Conservation (phyloP, 2,113 vertebrate species). For the Cheilinus undulatus region DNA sequence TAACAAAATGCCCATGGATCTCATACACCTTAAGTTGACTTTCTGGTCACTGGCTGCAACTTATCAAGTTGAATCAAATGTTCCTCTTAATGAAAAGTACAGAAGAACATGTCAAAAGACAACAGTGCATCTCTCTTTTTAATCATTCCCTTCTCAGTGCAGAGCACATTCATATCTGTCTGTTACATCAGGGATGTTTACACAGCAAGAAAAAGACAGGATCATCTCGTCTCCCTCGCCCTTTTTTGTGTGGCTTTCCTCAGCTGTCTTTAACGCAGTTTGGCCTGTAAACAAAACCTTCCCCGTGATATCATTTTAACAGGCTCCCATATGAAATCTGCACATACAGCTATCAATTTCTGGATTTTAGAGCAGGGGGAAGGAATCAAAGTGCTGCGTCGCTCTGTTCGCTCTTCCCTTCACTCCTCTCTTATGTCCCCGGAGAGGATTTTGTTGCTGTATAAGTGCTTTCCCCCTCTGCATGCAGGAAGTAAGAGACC, state of each 20-base stretch:
- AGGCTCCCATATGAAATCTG: conserved; percentile 28
- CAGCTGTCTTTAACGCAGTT: conserved; percentile 6
- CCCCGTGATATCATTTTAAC: conserved; percentile 32
- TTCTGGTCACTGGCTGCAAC: neutral
- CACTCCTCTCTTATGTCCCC: conserved; percentile 54
- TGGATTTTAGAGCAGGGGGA: conserved; percentile 45
- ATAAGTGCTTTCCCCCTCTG: conserved; percentile 67
- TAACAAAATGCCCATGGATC: neutral
- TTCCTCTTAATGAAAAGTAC: neutral
- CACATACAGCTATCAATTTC: conserved; percentile 57
- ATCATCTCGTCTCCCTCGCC: conserved; percentile 8
- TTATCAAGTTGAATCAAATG: conserved; percentile 4
- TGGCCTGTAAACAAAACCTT: conserved; percentile 11
- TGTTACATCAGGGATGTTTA: conserved; percentile 31
- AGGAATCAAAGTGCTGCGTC: conserved; percentile 65
- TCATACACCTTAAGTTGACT: conserved; percentile 1
- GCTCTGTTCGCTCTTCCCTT: conserved; percentile 45
- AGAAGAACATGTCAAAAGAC: conserved; percentile 14
- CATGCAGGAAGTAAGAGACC: conserved; percentile 59
- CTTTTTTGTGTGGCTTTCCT: conserved; percentile 1
- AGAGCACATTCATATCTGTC: conserved; percentile 12
- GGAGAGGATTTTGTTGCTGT: conserved; percentile 76
- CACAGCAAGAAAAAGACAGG: conserved; percentile 27
- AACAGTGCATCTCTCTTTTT: conserved; percentile 18
- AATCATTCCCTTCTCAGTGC: conserved; percentile 15